A percentile compares a stretch with the other conserved stretches of the same genome.
Evolutionary conservation across 2,113 vertebrate genomes (phyloP).

Genomic region (Danionella cerebrum): DNA sequence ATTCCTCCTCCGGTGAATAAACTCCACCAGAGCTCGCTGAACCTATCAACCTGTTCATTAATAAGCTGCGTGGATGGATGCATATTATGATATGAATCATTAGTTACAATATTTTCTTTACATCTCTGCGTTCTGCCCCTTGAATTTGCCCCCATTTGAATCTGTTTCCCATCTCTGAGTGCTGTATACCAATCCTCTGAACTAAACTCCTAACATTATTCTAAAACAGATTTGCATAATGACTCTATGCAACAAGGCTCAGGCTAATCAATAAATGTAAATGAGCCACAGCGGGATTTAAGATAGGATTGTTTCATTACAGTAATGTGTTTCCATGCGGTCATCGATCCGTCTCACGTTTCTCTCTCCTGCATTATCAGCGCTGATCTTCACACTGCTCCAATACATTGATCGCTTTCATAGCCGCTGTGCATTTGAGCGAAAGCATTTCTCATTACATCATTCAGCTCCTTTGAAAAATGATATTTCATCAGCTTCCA

Average conservation of each 20-base stretch:
- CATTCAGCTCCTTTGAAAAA: conserved; percentile 24
- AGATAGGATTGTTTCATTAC: conserved; percentile 39
- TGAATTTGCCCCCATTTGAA: too few species aligned
- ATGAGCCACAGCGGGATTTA: conserved; percentile 20
- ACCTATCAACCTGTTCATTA: too few species aligned
- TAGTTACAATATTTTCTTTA: too few species aligned
- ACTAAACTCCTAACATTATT: neutral
- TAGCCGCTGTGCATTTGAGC: neutral
- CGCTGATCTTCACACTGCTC: conserved; percentile 17
- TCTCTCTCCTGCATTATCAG: conserved; percentile 20
- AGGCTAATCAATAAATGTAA: conserved; percentile 25
- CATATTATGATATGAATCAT: too few species aligned
- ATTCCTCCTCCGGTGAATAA: too few species aligned
- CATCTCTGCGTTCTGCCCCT: too few species aligned
- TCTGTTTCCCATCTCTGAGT: too few species aligned
- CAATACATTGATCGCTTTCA: conserved; percentile 27
- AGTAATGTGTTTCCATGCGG: conserved; percentile 29
- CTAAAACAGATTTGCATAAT: neutral
- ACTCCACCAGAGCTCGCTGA: too few species aligned
- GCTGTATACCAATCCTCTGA: too few species aligned
- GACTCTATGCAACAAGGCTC: neutral
- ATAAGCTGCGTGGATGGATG: too few species aligned
- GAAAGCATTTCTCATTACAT: conserved; percentile 32
- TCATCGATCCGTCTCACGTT: conserved; percentile 24
- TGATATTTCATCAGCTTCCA: conserved; percentile 24